A percentile compares a stretch with the other conserved stretches of the same genome.
These are phyloP conservation scores for Deroptyus accipitrinus DNA, from an alignment of 2,113 vertebrate species.

Conservation along the genomic window DNA sequence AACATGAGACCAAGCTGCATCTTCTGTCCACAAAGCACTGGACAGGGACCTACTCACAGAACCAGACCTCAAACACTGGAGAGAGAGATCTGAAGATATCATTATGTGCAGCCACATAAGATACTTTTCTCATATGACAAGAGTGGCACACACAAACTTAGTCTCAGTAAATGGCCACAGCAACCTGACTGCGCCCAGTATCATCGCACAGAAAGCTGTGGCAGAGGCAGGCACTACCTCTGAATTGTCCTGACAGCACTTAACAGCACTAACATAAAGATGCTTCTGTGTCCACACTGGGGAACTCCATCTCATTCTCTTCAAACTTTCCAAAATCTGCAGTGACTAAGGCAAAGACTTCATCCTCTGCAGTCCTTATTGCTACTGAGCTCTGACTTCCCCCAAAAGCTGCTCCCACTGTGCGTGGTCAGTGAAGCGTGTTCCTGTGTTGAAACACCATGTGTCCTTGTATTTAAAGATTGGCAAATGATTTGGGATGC, in stretches of 20 bases:
- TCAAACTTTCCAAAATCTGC: not conserved
- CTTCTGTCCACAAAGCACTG: not conserved
- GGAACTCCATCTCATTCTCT: not conserved
- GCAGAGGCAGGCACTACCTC: not conserved
- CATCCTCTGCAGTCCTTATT: rapidly evolving
- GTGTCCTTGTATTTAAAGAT: not conserved
- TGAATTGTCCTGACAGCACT: not conserved
- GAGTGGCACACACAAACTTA: not conserved
- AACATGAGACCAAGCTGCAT: not conserved
- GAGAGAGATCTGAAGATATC: not conserved
- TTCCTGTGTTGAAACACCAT: not conserved
- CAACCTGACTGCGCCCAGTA: not conserved
- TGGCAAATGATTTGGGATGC: not conserved
- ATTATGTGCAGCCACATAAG: not conserved
- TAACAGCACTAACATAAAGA: not conserved
- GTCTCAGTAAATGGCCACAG: not conserved
- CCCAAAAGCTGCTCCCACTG: not conserved
- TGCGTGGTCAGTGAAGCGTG: not conserved
- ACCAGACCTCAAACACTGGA: not conserved
- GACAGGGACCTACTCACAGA: not conserved
- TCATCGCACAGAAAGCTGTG: not conserved
- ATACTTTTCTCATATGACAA: not conserved
- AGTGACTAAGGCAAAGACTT: not conserved
- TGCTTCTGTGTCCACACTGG: not conserved
- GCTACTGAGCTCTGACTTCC: not conserved